phyloP scores from a whole-genome alignment of 2,888 invertebrate species.

The Plebejus melissa region DNA sequence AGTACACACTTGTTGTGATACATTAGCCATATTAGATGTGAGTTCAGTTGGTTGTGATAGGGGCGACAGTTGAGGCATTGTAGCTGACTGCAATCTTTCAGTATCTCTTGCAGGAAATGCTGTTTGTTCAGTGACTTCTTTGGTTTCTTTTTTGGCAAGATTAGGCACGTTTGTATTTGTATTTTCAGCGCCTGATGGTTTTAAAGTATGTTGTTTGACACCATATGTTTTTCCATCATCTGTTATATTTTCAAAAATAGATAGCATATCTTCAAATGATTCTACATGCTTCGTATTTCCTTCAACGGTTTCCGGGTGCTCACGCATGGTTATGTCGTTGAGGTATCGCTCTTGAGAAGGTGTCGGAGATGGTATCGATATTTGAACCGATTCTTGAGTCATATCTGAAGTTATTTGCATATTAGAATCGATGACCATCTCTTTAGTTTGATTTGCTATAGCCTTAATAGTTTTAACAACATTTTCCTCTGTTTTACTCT shows the following conservation, averaged over 20 bases:
- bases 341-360: slow-evolving; percentile 82
- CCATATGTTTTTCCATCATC: slow-evolving; percentile 61
- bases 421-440: slow-evolving; percentile 77
- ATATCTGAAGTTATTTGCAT: slow-evolving; percentile 77
- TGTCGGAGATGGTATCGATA: slow-evolving; percentile 82
- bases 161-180: slow-evolving; percentile 43
- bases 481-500: slow-evolving; percentile 55
- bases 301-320: slow-evolving; percentile 74
- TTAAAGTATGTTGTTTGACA: slow-evolving; percentile 51
- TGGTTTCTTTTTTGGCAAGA: slow-evolving; percentile 46
- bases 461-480: slow-evolving; percentile 76
- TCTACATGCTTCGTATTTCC: slow-evolving; percentile 80
- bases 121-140: slow-evolving; percentile 54
- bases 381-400: slow-evolving; percentile 81
- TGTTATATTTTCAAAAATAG: slow-evolving; percentile 83
- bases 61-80: slow-evolving; percentile 84
- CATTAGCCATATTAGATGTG: slow-evolving; percentile 85
- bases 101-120: slow-evolving; percentile 56
- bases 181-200: slow-evolving; percentile 38
- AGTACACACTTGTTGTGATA: slow-evolving; percentile 83
- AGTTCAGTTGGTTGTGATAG: slow-evolving; percentile 85
- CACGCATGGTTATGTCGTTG: slow-evolving; percentile 81
- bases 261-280: slow-evolving; percentile 83
- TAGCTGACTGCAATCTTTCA: slow-evolving; percentile 69
- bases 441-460: slow-evolving; percentile 76